Conservation (phyloP, 2,113 vertebrate genomes). For the Triplophysa dalaica region DNA sequence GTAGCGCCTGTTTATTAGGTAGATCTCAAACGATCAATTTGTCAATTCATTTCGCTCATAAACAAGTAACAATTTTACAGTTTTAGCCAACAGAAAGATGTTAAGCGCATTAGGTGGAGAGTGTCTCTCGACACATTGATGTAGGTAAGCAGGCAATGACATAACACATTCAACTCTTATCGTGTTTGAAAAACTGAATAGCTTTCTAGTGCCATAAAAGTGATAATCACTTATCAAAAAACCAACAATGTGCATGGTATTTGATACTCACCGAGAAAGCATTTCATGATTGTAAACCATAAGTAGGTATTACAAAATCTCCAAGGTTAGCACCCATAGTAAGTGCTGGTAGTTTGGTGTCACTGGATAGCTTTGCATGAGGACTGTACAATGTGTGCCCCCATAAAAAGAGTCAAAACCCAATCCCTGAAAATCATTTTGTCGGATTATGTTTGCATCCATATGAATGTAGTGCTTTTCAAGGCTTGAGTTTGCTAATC, state of each 20-base stretch:
- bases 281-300: background rate
- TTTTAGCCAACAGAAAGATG: background rate
- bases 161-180: background rate
- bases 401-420: no score
- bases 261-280: constrained; percentile 22
- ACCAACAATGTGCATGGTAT: constrained; percentile 8
- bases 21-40: background rate
- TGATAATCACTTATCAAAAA: background rate
- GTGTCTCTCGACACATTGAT: background rate
- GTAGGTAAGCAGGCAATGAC: background rate
- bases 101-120: background rate
- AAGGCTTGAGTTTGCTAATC: no score
- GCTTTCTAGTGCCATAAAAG: background rate
- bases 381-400: background rate
- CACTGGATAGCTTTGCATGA: background rate
- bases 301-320: background rate
- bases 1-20: background rate
- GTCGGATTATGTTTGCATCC: background rate
- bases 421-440: no score
- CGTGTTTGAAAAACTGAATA: background rate
- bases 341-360: background rate
- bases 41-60: background rate
- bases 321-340: background rate
- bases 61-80: background rate
- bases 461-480: no score